Base-by-base conservation (phyloP, 2,797 vertebrate genomes). In the Mormyrops attenuatus region DNA sequence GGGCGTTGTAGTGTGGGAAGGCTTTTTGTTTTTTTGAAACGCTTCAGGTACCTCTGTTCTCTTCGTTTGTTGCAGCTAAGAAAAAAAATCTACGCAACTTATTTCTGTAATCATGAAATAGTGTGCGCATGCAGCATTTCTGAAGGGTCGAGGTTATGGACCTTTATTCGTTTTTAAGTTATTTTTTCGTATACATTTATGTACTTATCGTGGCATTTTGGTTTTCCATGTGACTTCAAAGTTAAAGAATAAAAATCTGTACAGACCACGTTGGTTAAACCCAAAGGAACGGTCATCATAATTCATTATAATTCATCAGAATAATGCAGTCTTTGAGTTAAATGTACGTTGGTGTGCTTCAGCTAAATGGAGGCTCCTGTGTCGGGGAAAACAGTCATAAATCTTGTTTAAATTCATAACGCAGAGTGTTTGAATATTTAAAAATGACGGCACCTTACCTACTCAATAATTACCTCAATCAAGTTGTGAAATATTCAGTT, bases 391-490 rank as follows among this genome's bases (percentile, higher is more conserved):
- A 22, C 4, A 50, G 22, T 17, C 22, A 50, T 84, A 50, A 84
- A 30, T 30, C 49, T 26, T 85, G n/a, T 85, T 85, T 50, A 85
- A 85, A 85, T 85, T 85, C 47, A 26, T 26, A 85, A 85, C 11
- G 11, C n/a, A 22, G 22, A 22, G 84, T 52, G 44, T 49, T 82
- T 41, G 80, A 49, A 50, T 84, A 84, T 50, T 84, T 84, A 50
- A 84, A n/a, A 22, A 50, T 84, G 44, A 50, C 2, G 47, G 4
- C 4, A 84, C 7, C 41, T 49, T 50, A 84, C 22, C 11, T 84
- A 26, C 80, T 84, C 47, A 47, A 13, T 50, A 84, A 84, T 84
- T 84, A 84, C 44, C 44, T 26, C 80, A 26, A 47, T 84, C 80
- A 11, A 47, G 80, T 47, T 84, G 47, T 50, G 80, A 84, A 47